Conservation (phyloP, 2,797 vertebrate genomes). For the Coccyzus lansbergi region DNA sequence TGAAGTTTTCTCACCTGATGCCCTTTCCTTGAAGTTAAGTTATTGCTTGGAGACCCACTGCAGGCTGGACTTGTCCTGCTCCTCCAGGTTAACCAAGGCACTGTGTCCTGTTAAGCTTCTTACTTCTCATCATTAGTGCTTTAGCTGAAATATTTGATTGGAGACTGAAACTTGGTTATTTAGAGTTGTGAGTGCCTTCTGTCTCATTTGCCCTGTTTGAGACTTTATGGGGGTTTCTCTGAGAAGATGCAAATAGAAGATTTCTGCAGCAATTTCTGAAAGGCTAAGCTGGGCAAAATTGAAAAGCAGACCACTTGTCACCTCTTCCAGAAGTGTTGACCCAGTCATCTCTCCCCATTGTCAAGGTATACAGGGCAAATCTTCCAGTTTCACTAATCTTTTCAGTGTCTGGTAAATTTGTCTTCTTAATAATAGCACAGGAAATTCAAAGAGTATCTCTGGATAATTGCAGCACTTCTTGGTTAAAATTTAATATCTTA, state of each 20-base stretch:
- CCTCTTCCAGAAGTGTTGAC: neutral
- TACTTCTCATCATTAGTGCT: neutral
- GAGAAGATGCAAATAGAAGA: neutral
- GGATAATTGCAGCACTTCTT: neutral
- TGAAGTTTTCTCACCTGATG: neutral
- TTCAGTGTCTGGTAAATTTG: neutral
- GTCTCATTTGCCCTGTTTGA: neutral
- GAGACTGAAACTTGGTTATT: neutral
- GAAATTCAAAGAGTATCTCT: neutral
- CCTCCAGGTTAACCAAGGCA: neutral
- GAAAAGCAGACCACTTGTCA: neutral
- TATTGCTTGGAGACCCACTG: neutral
- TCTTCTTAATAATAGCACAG: neutral
- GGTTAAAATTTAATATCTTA: conserved; percentile 8
- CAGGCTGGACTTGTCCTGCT: neutral
- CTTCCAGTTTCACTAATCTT: neutral
- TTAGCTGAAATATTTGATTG: neutral
- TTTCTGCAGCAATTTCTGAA: neutral
- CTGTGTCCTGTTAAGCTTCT: neutral
- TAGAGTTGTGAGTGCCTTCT: neutral
- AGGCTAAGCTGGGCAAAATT: neutral
- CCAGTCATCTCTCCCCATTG: neutral
- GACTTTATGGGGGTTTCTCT: neutral
- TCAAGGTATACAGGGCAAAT: neutral
- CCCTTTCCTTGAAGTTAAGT: neutral